Conservation (phyloP, 2,797 vertebrate genomes). For the Mico argentatus region DNA sequence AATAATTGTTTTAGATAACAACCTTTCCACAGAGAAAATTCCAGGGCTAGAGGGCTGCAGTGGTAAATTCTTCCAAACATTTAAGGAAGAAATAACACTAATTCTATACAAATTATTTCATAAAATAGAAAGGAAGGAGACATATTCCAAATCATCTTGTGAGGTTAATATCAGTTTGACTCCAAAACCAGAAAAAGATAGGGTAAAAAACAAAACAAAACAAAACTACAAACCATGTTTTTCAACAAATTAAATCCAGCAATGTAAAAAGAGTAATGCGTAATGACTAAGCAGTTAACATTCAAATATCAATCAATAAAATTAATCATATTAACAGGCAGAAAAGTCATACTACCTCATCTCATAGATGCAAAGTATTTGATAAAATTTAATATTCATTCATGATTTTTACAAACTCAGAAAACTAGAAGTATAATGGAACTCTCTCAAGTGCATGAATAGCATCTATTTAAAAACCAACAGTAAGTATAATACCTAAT, state of each 20-base stretch:
- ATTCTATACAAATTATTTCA: neutral
- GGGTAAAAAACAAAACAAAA: neutral
- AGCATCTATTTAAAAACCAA: neutral
- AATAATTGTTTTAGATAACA: neutral
- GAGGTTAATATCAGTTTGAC: neutral
- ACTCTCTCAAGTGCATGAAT: neutral
- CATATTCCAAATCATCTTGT: neutral
- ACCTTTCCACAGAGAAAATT: neutral
- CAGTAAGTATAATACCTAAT: neutral
- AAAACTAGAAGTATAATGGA: neutral
- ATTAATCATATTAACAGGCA: neutral
- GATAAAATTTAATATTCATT: neutral
- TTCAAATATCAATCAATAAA: neutral
- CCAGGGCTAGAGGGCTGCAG: neutral
- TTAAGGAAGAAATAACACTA: constrained; percentile 24
- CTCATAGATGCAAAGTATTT: neutral
- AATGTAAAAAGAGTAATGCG: neutral
- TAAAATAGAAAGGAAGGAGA: neutral
- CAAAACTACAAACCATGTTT: neutral
- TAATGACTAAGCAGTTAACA: neutral
- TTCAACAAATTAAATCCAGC: neutral
- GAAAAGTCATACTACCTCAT: neutral
- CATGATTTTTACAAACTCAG: neutral
- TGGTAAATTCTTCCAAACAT: neutral
- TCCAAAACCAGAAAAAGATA: neutral